Base-by-base conservation (phyloP, 2,113 vertebrate genomes). In the Globicephala melas region DNA sequence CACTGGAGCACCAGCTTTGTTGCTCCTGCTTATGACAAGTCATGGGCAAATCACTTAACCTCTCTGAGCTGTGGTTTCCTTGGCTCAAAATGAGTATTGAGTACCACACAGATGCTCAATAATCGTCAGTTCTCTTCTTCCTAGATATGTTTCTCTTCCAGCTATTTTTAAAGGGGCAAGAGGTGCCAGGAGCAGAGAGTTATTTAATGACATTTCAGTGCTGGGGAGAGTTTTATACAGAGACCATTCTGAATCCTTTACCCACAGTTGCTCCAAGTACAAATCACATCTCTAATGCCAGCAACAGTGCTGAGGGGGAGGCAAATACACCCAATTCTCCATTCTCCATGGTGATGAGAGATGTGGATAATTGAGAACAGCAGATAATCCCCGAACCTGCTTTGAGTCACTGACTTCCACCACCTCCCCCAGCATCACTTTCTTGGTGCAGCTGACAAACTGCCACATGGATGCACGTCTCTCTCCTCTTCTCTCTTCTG, bases 321-420 rank as follows among this genome's bases (percentile, higher is more conserved):
- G 97, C 92, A 38, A 8, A 84, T n/a, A 44, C 95, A 92, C 96
- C 92, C 96, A 20, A 31, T 47, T 53, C 97, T 80, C 91, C 8
- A 13, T 95, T 98, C 97, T 97, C 98, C 97, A 97, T 98, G 97
- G 98, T 91, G 97, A 97, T 73, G 89, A 96, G 83, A 93, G 89
- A 23, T 0, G 20, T 92, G 96, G 97, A 96, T 90, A 67, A 97
- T 84, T 73, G 97, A 36, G 93, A 96, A 63, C 87, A 77, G 97
- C 88, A 91, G 96, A 97, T 93, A 90, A 97, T 93, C 95, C 82
- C 96, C 0, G n/a, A 97, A 94, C 94, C 55, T 89, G 85, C 92
- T 92, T 97, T 97, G 98, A 97, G 96, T 94, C 97, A 97, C 67
- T 71, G 92, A 63, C 86, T 96, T 76, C 73, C 63, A 62, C 87